These are phyloP conservation scores for Axis porcinus DNA, from an alignment of 2,113 vertebrate genomes.

Conservation along the genomic window DNA sequence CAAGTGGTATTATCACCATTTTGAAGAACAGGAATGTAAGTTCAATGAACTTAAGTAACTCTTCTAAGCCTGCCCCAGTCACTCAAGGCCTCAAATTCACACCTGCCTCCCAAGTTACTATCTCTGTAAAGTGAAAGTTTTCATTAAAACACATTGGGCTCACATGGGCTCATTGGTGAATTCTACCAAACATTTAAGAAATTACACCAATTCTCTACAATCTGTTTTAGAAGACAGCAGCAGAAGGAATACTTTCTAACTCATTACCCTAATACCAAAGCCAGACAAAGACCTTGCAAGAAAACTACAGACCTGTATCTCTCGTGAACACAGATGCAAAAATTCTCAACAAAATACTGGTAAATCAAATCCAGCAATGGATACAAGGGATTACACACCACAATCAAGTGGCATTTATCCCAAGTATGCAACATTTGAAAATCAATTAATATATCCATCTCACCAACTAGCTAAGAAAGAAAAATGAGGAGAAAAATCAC, in stretches of 20 bases:
- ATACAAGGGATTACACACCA: background rate
- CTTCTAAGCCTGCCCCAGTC: background rate
- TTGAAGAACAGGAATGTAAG: background rate
- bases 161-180: background rate
- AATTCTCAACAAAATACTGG: background rate
- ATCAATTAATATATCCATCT: background rate
- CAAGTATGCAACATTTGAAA: background rate
- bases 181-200: background rate
- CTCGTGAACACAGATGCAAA: background rate
- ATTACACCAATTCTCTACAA: background rate
- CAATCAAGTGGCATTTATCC: background rate
- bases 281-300: background rate
- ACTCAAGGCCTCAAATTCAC: background rate
- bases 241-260: background rate
- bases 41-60: background rate
- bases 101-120: background rate
- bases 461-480: background rate
- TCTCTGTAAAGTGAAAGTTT: constrained; percentile 14
- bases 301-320: background rate
- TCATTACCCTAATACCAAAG: background rate
- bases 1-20: background rate
- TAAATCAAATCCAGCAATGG: background rate
- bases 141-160: background rate
- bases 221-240: background rate
- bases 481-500: background rate